Evolutionary conservation across 2,888 invertebrate genomes (phyloP).

Genomic region (Platycheirus rosarum): DNA sequence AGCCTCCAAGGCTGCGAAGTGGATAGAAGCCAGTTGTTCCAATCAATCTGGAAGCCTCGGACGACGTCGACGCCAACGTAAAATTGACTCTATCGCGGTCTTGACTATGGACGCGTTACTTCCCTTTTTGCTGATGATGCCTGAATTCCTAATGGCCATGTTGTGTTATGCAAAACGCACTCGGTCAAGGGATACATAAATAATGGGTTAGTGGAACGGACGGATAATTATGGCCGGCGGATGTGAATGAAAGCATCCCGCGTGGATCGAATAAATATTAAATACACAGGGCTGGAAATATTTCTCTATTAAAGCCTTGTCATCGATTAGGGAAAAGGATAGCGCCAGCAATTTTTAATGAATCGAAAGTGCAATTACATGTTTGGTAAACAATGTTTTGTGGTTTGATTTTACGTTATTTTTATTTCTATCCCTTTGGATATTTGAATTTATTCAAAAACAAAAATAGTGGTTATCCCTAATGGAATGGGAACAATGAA

Average conservation of each 20-base stretch:
- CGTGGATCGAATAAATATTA: background rate
- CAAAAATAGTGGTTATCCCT: conserved; percentile 27
- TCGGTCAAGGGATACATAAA: conserved; percentile 63
- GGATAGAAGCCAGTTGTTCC: background rate
- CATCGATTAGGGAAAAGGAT: background rate
- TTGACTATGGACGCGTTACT: conserved; percentile 1
- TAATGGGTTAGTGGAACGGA: conserved; percentile 75
- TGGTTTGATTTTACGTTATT: background rate
- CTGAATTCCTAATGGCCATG: conserved; percentile 58
- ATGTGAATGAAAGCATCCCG: conserved; percentile 45
- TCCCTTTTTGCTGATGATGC: conserved; percentile 4
- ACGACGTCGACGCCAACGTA: background rate
- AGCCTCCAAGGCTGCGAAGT: too few relatives aligned
- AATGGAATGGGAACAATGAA: conserved; percentile 50
- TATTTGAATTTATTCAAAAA: background rate
- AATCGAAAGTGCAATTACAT: conserved; percentile 62
- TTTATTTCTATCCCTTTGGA: conserved; percentile 1
- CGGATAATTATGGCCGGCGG: conserved; percentile 47
- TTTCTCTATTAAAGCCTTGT: background rate
- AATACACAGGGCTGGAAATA: conserved; percentile 10
- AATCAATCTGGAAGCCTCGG: conserved; percentile 19
- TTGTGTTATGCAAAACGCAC: conserved; percentile 52
- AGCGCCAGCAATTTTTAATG: conserved; percentile 32
- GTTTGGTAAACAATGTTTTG: conserved; percentile 40
- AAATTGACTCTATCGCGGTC: conserved; percentile 21